phyloP scores from a whole-genome alignment of 2,797 vertebrate species.

The Distichodus sexfasciatus region DNA sequence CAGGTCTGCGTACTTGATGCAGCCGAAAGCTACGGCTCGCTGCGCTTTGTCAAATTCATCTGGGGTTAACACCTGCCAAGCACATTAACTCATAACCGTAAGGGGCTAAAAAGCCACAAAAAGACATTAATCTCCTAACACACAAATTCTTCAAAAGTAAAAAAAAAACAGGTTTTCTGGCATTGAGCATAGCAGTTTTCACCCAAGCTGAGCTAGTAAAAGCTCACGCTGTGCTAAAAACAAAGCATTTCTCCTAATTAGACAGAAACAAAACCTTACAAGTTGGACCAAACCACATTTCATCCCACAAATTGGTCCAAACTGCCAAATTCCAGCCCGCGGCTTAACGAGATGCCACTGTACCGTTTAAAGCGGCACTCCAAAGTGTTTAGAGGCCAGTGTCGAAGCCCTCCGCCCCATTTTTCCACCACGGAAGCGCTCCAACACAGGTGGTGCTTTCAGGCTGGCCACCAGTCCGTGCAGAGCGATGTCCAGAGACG shows the following conservation, averaged over 20 bases:
- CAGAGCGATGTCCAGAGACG: constrained; percentile 3
- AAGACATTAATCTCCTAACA: background rate
- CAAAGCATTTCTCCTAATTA: background rate
- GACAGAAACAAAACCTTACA: background rate
- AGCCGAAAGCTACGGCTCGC: constrained; percentile 88
- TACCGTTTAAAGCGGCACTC: no score
- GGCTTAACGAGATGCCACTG: no score
- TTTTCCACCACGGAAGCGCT: background rate
- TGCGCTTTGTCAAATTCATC: constrained; percentile 88
- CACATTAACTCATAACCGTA: background rate
- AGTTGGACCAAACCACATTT: constrained; percentile 21
- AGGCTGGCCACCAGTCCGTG: constrained; percentile 50
- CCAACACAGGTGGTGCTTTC: constrained; percentile 51
- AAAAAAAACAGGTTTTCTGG: background rate
- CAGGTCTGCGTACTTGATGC: constrained; percentile 94
- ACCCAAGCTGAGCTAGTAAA: background rate
- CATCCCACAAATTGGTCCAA: background rate
- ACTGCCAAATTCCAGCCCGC: no score
- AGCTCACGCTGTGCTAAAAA: background rate
- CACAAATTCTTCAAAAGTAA: background rate
- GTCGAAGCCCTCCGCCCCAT: no score
- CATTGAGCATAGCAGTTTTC: background rate
- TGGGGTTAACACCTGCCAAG: constrained; percentile 79
- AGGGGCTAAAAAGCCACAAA: no score
- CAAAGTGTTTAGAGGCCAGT: no score